Evolutionary conservation across 2,113 vertebrate species (phyloP).

Genomic region (Chaetops frenatus): DNA sequence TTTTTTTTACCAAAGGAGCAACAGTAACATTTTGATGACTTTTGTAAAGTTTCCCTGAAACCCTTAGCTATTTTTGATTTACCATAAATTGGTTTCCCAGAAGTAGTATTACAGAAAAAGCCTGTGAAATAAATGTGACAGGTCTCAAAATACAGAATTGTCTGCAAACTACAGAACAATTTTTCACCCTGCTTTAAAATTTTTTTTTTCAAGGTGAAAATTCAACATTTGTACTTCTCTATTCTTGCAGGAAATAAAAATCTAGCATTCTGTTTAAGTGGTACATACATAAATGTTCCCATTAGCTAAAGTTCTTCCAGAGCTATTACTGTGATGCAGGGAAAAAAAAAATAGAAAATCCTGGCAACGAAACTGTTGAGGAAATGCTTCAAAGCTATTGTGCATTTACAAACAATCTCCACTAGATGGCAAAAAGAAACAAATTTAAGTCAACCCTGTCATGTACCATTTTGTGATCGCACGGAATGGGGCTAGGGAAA

Average conservation of each 20-base stretch:
- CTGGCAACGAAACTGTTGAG: rapidly evolving
- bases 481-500: rapidly evolving
- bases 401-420: constrained; percentile 37
- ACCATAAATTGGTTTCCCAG: neutral
- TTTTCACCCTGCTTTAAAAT: neutral
- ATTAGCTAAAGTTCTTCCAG: neutral
- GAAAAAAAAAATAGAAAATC: neutral
- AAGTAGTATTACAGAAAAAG: neutral
- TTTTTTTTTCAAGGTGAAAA: neutral
- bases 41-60: neutral
- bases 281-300: neutral
- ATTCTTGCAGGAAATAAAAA: neutral
- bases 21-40: neutral
- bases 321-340: neutral
- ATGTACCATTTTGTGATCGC: neutral
- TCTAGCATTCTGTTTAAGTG: neutral
- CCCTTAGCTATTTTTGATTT: neutral
- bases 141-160: neutral
- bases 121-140: neutral
- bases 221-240: neutral
- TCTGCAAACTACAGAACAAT: neutral
- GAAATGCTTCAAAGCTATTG: neutral
- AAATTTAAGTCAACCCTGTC: constrained; percentile 33
- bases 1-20: neutral
- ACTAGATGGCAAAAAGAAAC: constrained; percentile 72